A percentile compares a stretch with the other conserved stretches of the same genome.
Evolutionary conservation across 2,888 invertebrate species (phyloP).

Genomic region (Metacarcinus magister): DNA sequence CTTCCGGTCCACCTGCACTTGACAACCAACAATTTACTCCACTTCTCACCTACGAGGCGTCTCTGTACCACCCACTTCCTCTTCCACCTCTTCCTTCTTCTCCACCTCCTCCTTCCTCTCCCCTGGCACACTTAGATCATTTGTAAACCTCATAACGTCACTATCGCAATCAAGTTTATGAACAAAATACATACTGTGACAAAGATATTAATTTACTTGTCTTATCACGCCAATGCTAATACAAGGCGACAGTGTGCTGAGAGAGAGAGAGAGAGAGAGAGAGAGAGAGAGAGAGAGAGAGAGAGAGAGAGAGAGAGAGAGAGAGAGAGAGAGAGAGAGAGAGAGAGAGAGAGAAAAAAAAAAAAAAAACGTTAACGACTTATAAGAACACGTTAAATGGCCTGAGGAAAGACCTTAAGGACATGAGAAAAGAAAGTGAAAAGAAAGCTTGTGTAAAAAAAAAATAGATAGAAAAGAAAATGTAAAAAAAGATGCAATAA

Average conservation of each 20-base stretch:
- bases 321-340: no score
- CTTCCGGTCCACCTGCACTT: neutral
- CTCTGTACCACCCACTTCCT: neutral
- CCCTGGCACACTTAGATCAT: neutral
- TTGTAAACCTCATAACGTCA: neutral
- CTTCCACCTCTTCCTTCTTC: neutral
- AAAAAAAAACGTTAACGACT: no score
- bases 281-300: no score
- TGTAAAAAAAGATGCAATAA: no score
- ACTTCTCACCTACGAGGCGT: neutral
- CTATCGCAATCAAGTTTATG: no score
- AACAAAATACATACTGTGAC: no score
- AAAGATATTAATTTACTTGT: no score
- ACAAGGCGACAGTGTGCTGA: neutral
- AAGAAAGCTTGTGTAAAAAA: no score
- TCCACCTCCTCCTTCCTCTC: neutral
- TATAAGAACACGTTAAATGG: no score
- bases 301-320: no score
- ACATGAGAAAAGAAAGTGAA: neutral
- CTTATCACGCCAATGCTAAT: neutral
- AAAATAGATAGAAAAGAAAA: no score
- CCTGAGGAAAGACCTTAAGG: neutral
- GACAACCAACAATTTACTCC: neutral
- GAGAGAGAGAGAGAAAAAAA: no score
- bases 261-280: neutral